A percentile compares a stretch with the other conserved stretches of the same genome.
Conservation (phyloP, 1,140 invertebrate species). For the Arctopsyche grandis region DNA sequence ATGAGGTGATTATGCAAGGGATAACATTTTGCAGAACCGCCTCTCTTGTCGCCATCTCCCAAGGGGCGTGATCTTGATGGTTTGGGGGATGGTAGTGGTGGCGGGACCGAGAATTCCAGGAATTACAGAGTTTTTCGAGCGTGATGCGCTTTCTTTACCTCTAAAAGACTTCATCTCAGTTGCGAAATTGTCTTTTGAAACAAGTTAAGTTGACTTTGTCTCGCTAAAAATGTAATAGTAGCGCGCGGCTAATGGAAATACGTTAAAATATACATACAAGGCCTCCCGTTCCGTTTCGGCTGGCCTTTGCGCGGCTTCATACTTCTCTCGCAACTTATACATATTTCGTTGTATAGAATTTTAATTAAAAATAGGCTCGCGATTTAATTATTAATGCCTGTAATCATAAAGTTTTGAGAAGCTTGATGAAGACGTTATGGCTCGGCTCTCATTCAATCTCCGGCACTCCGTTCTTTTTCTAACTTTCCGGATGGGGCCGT, state of each 20-base stretch:
- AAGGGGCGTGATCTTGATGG: neutral
- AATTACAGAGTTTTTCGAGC: slow-evolving; percentile 31
- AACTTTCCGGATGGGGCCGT: neutral
- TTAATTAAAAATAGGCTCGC: slow-evolving; percentile 27
- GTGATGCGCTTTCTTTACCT: slow-evolving; percentile 20
- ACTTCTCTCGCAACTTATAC: neutral
- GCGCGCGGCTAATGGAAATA: slow-evolving; percentile 10
- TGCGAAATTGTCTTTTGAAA: slow-evolving; percentile 24
- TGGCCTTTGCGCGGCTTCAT: neutral
- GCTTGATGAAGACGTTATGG: slow-evolving; percentile 8
- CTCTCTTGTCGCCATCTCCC: neutral
- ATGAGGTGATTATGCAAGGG: slow-evolving; percentile 34
- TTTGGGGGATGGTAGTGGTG: too few relatives aligned
- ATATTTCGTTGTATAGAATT: neutral
- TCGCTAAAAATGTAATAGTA: slow-evolving; percentile 9
- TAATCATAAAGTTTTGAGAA: slow-evolving; percentile 22
- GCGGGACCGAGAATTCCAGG: neutral
- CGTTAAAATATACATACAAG: slow-evolving; percentile 5
- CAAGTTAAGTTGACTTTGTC: slow-evolving; percentile 21
- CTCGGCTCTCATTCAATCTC: slow-evolving; percentile 6
- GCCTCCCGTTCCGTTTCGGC: neutral
- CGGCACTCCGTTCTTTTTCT: slow-evolving; percentile 20
- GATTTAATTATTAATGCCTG: slow-evolving; percentile 25
- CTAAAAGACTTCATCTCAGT: slow-evolving; percentile 26
- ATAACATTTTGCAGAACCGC: slow-evolving; percentile 27